Percentiles rank a stretch among this genome's conserved stretches.
Conservation (phyloP, 23 tunicate genomes). For the Ciona savignyi region DNA sequence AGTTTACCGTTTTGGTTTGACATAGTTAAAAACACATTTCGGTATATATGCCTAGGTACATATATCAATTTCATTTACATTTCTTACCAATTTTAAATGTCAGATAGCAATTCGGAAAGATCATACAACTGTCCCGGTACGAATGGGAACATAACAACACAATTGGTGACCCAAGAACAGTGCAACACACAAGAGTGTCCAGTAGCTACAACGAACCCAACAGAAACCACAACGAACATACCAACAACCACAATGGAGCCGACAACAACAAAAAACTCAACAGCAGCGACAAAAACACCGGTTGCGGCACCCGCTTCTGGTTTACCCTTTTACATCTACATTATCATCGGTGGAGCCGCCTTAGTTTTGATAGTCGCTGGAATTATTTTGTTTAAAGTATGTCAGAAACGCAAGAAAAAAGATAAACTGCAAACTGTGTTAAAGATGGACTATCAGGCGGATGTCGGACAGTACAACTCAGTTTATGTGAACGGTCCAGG, state of each 20-base stretch:
- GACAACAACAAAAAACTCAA: slow-evolving; percentile 1
- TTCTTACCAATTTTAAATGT: no score
- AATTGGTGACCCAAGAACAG: background rate
- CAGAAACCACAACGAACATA: background rate
- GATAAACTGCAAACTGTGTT: no score
- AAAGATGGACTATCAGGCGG: no score
- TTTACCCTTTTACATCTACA: background rate
- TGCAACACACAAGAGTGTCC: slow-evolving; percentile 24
- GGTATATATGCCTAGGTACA: no score
- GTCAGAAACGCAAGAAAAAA: background rate
- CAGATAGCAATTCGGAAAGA: background rate
- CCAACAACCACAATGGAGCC: slow-evolving; percentile 2
- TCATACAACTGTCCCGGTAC: slow-evolving; percentile 15
- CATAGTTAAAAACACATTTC: no score
- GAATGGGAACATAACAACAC: background rate
- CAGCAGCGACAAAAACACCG: background rate
- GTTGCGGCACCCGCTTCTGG: no score
- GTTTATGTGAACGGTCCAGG: no score
- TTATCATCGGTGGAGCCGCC: slow-evolving; percentile 8
- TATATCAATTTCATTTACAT: no score
- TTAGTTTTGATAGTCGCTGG: background rate
- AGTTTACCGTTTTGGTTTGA: no score
- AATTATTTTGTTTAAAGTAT: background rate
- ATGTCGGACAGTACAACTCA: no score
- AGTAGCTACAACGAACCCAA: background rate